Evolutionary conservation across 1,140 invertebrate genomes (phyloP), one percentile per base, ranked within the genome.

Genomic region (Aleiodes sp.): DNA sequence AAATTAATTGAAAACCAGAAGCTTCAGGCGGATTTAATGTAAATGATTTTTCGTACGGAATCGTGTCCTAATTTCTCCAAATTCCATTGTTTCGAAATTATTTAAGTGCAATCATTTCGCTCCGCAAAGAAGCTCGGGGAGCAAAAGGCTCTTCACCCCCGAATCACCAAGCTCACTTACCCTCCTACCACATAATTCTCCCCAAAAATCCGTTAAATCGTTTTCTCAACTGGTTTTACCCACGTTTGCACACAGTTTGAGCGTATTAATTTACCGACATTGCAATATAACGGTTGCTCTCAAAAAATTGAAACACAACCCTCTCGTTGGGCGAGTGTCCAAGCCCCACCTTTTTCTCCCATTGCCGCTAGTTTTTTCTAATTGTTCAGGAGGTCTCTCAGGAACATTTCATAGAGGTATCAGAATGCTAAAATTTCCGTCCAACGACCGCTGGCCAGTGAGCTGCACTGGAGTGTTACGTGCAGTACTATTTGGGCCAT

Each of bases 231-330:
- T 39, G 35, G 35, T 26, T 16, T 24, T 65, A 16, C 19, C 21
- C 16, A 10, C 14, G 21, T 37, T 77, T 74, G 68, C 70, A 75
- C 74, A 71, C 69, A 74, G 71, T 76, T 72, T 71, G 73, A 73
- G 73, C 72, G 73, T 75, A 78, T 75, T 75, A 76, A 80, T 80
- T 80, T 72, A 43, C 70, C 60, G 73, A 79, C 78, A 73, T 81
- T 81, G 77, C 75, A 75, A 81, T 79, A 79, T 80, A 81, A 81
- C 79, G 79, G 79, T 80, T 81, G 46, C 33, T 70, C 52, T 57
- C 39, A 60, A n/a, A 43, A 80, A 80, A 80, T 78, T 76, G 72
- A 81, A 81, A 76, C 73, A 74, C 71, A 71, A 78, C 75, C 77
- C 77, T 72, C 56, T 19, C 14, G 39, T 16, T 28, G 31, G 19